Evolutionary conservation across 2,888 invertebrate species (phyloP).

Genomic region (Rhamnusium bicolor): DNA sequence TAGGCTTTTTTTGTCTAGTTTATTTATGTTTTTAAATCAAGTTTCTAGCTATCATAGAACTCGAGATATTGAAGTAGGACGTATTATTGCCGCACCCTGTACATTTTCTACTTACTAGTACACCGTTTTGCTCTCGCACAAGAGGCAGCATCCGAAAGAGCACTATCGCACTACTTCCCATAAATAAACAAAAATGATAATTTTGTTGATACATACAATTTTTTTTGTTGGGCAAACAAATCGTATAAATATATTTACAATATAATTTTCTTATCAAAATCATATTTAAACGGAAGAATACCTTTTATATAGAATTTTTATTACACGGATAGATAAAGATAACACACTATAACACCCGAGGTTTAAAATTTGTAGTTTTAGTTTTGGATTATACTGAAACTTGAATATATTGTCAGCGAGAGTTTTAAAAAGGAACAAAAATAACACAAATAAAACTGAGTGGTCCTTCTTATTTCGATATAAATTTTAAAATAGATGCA

Average conservation of each 20-base stretch:
- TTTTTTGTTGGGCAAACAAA: neutral
- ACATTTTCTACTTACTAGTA: too few relatives aligned
- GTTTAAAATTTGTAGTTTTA: neutral
- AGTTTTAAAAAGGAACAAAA: neutral
- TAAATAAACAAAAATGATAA: conserved; percentile 16
- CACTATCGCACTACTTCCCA: neutral
- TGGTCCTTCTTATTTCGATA: neutral
- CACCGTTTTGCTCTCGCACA: neutral
- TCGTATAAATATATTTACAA: conserved; percentile 14
- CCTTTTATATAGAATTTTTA: neutral
- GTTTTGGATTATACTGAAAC: neutral
- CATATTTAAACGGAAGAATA: neutral
- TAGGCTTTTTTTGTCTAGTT: too few relatives aligned
- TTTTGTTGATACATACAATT: conserved; percentile 14
- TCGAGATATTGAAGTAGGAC: too few relatives aligned
- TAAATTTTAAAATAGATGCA: neutral
- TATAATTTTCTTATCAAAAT: neutral
- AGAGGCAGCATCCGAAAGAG: neutral
- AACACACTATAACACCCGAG: neutral
- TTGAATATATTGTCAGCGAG: neutral
- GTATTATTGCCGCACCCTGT: too few relatives aligned
- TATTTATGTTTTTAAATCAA: too few relatives aligned
- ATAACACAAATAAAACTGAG: neutral
- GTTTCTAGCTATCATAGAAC: too few relatives aligned
- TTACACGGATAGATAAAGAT: conserved; percentile 2